Evolutionary conservation across 2,888 invertebrate genomes (phyloP), one percentile per base, ranked within the genome.

Genomic region (Dyspetes luteomarginatus): DNA sequence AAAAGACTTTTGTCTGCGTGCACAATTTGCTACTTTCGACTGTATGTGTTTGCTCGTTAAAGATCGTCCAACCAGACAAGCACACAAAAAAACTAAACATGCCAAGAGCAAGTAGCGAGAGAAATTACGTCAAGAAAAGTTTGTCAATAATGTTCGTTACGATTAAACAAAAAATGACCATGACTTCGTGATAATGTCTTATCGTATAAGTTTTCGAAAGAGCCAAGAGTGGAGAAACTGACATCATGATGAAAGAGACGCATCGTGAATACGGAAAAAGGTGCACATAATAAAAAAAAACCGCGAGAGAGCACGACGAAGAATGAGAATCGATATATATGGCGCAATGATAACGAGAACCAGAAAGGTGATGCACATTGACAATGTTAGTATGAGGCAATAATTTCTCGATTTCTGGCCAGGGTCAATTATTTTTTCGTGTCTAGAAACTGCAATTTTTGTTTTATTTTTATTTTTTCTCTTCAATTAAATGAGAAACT

Each of bases 341-440:
- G 79, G 75, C 71, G 75, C 79, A 80, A 75, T 50, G 56, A 71
- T 71, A 71, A 71, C 79, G 75, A 69, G 75, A 41, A 55, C 41
- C 68, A 52, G 52, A 67, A 67, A 17, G 64, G 52, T 22, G 36
- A 17, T 22, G 55, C 45, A 36, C 58, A 58, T 69, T 41, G 50
- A 30, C 58, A 30, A 78, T 69, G 28, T 64, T 15, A 30, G 17
- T 22, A 55, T 73, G 67, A 68, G 55, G 56, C 69, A 74, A 77
- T 36, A 62, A 48, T 56, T 76, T 68, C 50, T 36, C 36, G 4
- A 17, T 36, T 73, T 73, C 24, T 30, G 36, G 7, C 45, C 75
- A 41, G 48, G 41, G 19, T 69, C 62, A 7, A 9, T 30, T 7
- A 64, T 45, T 62, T 64, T 68, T 26, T n/a, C n/a, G n/a, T n/a